These are phyloP conservation scores for Cosmopolites sordidus DNA, from an alignment of 2,888 invertebrate species.

Conservation along the genomic window DNA sequence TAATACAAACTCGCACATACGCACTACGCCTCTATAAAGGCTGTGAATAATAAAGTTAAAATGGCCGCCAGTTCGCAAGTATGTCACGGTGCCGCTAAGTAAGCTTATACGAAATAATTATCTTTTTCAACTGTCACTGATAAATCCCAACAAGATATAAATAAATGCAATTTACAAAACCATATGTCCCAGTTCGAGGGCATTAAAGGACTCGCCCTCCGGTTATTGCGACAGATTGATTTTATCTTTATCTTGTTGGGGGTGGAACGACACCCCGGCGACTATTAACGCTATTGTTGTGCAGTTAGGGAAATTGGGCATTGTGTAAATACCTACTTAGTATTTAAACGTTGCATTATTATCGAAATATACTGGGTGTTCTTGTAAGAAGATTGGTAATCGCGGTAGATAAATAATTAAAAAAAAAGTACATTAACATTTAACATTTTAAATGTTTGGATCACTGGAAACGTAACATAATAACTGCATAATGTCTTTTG, in stretches of 20 bases:
- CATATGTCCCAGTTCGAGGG: constrained; percentile 23
- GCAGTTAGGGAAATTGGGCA: constrained; percentile 37
- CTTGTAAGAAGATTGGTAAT: too few relatives aligned
- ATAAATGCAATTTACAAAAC: constrained; percentile 23
- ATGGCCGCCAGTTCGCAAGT: background rate
- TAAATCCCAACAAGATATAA: constrained; percentile 18
- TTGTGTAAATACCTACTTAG: constrained; percentile 25
- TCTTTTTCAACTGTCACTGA: constrained; percentile 5
- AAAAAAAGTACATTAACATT: too few relatives aligned
- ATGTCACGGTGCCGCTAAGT: background rate
- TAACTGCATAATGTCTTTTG: too few relatives aligned
- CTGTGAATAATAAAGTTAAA: too few relatives aligned
- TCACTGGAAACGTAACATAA: too few relatives aligned
- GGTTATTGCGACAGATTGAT: constrained; percentile 39
- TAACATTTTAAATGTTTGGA: too few relatives aligned
- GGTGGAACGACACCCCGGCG: constrained; percentile 39
- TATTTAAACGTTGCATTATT: constrained; percentile 23
- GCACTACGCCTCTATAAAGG: too few relatives aligned
- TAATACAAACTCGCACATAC: too few relatives aligned
- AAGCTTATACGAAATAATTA: background rate
- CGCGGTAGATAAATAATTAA: too few relatives aligned
- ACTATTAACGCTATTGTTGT: constrained; percentile 41
- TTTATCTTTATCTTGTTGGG: constrained; percentile 42
- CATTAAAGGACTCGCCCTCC: constrained; percentile 31
- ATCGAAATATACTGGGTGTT: constrained; percentile 4